Evolutionary conservation across 2,113 vertebrate species (phyloP).

Genomic region (Irena cyanogastra): DNA sequence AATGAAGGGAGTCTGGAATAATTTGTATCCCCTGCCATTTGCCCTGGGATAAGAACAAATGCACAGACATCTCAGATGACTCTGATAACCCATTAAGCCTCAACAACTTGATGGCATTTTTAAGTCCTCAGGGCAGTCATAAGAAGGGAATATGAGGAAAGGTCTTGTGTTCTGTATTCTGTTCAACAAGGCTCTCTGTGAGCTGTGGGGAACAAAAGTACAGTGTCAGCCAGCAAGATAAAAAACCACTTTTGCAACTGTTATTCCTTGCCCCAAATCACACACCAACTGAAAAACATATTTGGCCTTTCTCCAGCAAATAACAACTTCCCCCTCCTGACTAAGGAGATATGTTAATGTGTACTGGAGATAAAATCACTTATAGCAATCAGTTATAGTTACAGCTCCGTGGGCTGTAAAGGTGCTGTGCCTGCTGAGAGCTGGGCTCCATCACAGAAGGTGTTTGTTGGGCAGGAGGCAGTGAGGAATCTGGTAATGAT

Average conservation of each 20-base stretch:
- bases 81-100: background rate
- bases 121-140: background rate
- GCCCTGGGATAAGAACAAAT: background rate
- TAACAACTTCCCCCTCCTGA: background rate
- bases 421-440: background rate
- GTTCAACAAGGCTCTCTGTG: background rate
- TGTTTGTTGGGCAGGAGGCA: background rate
- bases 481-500: background rate
- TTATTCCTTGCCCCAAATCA: background rate
- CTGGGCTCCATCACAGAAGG: background rate
- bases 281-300: background rate
- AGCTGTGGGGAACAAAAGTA: background rate
- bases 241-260: background rate
- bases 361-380: background rate
- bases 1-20: background rate
- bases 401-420: background rate
- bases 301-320: background rate
- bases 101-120: background rate
- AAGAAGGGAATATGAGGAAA: background rate
- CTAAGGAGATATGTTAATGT: background rate
- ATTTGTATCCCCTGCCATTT: background rate
- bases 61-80: background rate
- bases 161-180: background rate
- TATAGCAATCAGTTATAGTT: background rate
- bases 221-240: background rate